Evolutionary conservation across 1,140 invertebrate species (phyloP).

Genomic region (Mya arenaria): DNA sequence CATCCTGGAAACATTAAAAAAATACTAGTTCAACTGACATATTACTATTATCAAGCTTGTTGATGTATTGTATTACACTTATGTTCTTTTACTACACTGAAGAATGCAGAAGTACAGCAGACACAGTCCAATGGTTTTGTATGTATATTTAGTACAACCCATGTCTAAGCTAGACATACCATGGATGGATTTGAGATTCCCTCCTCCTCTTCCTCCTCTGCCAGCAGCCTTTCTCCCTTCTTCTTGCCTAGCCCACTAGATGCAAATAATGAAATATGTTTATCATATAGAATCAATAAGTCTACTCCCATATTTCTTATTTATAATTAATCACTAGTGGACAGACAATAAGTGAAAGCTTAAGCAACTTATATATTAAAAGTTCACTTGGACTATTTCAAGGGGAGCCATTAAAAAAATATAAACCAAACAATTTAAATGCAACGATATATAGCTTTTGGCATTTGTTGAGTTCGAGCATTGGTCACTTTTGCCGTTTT

Average conservation of each 20-base stretch:
- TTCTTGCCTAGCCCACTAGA: conserved; percentile 25
- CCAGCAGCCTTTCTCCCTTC: conserved; percentile 39
- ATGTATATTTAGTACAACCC: too few relatives aligned
- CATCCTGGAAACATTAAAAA: conserved; percentile 25
- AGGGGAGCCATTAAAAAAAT: not conserved
- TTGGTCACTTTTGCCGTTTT: too few relatives aligned
- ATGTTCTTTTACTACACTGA: not conserved
- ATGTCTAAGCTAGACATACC: too few relatives aligned
- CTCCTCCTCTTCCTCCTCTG: conserved; percentile 39
- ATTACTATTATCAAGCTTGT: not conserved
- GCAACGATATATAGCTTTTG: not conserved
- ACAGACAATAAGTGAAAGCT: too few relatives aligned
- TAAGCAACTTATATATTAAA: not conserved
- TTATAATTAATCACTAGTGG: too few relatives aligned
- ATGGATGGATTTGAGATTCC: conserved; percentile 46
- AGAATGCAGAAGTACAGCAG: not conserved
- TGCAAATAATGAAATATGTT: not conserved
- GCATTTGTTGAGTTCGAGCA: too few relatives aligned
- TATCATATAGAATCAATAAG: too few relatives aligned
- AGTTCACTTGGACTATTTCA: not conserved
- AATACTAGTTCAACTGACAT: not conserved
- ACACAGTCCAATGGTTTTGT: not conserved
- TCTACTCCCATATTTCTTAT: too few relatives aligned
- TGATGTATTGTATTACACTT: not conserved
- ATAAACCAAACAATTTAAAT: not conserved